Base-by-base conservation (phyloP, 1,140 invertebrate genomes). In the Ceratosolen solmsi region DNA sequence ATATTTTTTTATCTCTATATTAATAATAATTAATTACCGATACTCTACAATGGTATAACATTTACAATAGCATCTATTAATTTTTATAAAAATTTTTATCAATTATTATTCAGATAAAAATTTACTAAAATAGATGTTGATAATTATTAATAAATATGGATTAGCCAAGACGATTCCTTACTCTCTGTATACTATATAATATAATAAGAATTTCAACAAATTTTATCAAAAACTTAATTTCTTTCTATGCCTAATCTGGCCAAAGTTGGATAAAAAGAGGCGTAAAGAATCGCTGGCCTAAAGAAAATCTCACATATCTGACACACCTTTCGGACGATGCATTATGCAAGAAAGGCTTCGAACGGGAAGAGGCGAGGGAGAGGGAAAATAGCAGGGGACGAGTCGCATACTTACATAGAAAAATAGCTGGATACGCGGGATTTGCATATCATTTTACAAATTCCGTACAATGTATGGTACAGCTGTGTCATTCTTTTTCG, bases 401-500 rank as follows among this genome's bases (percentile, higher is more conserved):
- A 9, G 60, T 63, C 60, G 30, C 60, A 20, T 63, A 27, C 60
- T 63, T 63, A 33, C 60, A 63, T 9, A 2, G 30, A 70, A 49
- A 63, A 85, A 84, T 80, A 65, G 80, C 30, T 85, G 77, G 80
- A 87, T 86, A 82, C 63, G 81, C 58, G 8, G 76, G 76, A 87
- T 87, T 87, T 86, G 75, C 86, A 86, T 85, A 86, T 84, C 80
- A 84, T 87, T 87, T 87, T 84, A 84, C 82, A 84, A 86, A 87
- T 86, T 85, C 65, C 60, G 74, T 84, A 86, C 82, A 85, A 77
- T 38, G 5, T 68, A 38, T 68, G 33, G 63, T 68, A 38, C 5
- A 38, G 1, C 1, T 36, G 22, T 38, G 22, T 68, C 7, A 38
- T 68, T 17, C 41, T 68, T 68, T 68, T 68, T 68, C 56, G 22